phyloP scores from a whole-genome alignment of 2,888 invertebrate species.

The Pristionchus mayeri region DNA sequence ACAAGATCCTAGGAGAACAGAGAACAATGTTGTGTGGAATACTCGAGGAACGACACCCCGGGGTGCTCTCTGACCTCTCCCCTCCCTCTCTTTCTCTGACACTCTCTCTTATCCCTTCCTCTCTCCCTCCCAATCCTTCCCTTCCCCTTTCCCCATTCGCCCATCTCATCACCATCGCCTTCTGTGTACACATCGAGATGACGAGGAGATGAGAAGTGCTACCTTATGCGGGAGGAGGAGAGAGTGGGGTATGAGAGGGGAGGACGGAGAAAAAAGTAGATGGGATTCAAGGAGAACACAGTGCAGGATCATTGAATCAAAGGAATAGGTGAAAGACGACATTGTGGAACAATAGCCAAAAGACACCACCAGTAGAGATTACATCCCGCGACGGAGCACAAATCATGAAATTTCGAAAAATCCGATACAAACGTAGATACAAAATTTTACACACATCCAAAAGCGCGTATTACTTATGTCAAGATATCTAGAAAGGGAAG shows the following conservation, averaged over 20 bases:
- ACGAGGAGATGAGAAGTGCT: not conserved
- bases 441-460: too few species aligned
- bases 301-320: too few species aligned
- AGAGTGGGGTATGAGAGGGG: not conserved
- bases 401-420: too few species aligned
- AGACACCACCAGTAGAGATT: too few species aligned
- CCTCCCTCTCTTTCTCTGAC: not conserved
- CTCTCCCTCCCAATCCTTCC: not conserved
- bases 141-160: not conserved
- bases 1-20: not conserved
- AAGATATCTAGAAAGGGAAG: too few species aligned
- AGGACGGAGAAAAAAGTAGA: too few species aligned
- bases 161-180: constrained; percentile 10
- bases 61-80: not conserved
- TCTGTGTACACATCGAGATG: not conserved
- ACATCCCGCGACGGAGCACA: too few species aligned
- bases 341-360: too few species aligned
- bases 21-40: not conserved
- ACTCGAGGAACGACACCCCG: not conserved
- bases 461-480: too few species aligned
- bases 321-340: too few species aligned
- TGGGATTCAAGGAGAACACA: too few species aligned
- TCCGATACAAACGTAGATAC: too few species aligned
- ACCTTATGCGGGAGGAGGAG: not conserved
- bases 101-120: not conserved